Evolutionary conservation across 2,113 vertebrate genomes (phyloP), one percentile per base, ranked within the genome.

Genomic region (Chaetodon trifascialis): DNA sequence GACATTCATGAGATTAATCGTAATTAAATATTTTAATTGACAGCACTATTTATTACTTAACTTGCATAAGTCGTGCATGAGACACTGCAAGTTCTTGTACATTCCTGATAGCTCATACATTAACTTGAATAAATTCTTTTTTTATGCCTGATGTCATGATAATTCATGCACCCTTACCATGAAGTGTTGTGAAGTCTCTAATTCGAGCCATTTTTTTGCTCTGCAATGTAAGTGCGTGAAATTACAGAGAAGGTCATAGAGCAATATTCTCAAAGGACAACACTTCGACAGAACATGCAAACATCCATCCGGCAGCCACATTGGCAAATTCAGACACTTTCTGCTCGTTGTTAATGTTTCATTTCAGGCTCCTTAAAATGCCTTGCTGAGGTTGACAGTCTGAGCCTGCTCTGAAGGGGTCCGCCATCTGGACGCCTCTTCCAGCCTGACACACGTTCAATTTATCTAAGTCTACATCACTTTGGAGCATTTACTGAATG

Each of bases 381-480:
- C 17, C 47, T 17, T 14, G 47, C 72, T 65, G 68, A 79, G 65
- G 40, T 19, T 60, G 87, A 83, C 84, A 79, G 72, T 74, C 34
- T 63, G 75, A 54, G 55, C 59, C 0, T 34, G 69, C 58, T 87
- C 77, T 40, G 56, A 63, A 25, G 66, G 55, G n/a, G 75, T 52
- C 9, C 11, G 66, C 88, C 88, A 85, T 91, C 87, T 90, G 88
- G 85, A 82, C 65, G 73, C 54, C 30, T 66, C 65, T 72, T 73
- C 38, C 44, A 72, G 49, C 34, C 52, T 82, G 88, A 88, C 68
- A 73, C 60, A 62, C 66, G 21, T 78, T 79, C 69, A 51, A 83
- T 86, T 79, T 76, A 79, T 91, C 72, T 46, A 56, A 17, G 79
- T 85, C 77, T n/a, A 7, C 71, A 82, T 85, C 74, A 83, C 76